Evolutionary conservation across 2,113 vertebrate species (phyloP).

Genomic region (Tragulus kanchil): DNA sequence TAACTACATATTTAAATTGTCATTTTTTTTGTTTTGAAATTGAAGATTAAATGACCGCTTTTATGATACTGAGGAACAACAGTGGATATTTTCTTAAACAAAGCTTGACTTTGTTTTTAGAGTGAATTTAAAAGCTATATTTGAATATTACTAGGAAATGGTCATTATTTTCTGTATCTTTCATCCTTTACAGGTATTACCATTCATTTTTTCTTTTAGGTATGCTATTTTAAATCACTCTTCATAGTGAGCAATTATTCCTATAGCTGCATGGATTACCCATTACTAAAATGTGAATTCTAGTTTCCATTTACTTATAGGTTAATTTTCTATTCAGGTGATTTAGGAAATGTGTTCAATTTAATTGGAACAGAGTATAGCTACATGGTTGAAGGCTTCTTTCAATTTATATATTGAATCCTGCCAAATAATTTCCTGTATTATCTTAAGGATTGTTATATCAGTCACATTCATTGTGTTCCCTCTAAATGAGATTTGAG

Average conservation of each 20-base stretch:
- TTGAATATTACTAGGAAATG: background rate
- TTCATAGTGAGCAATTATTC: constrained; percentile 4
- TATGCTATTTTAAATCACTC: background rate
- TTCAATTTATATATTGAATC: constrained; percentile 45
- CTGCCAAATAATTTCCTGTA: constrained; percentile 11
- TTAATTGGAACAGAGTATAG: constrained; percentile 7
- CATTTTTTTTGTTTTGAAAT: constrained; percentile 9
- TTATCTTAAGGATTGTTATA: constrained; percentile 8
- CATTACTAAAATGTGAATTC: constrained; percentile 42
- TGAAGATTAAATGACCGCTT: background rate
- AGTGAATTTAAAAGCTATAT: background rate
- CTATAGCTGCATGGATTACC: constrained; percentile 15
- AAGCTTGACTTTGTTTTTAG: background rate
- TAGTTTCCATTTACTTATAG: constrained; percentile 46
- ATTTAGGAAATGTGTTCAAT: constrained; percentile 54
- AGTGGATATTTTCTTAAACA: background rate
- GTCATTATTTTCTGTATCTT: background rate
- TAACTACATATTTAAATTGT: constrained; percentile 16
- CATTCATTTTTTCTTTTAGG: background rate
- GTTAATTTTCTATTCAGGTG: constrained; percentile 64
- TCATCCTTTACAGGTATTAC: constrained; percentile 32
- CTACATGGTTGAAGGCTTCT: background rate
- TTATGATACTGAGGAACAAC: background rate
- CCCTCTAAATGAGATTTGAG: background rate
- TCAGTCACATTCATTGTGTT: background rate